These are phyloP conservation scores for Drosophila mayaguana DNA, from an alignment of 2,888 invertebrate genomes.

Conservation along the genomic window DNA sequence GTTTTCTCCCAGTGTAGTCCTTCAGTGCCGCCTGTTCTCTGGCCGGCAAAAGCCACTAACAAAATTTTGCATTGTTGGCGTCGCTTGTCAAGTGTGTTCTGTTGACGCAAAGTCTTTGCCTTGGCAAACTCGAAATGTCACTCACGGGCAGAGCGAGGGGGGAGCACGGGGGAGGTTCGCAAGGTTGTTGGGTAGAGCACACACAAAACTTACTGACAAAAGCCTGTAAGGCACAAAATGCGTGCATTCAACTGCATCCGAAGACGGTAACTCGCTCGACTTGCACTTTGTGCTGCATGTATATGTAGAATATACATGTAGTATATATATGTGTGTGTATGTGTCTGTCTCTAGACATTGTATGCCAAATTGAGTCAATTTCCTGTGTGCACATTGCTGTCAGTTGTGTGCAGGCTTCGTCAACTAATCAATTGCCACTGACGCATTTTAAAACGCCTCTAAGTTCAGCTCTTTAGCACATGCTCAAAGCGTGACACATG, in stretches of 20 bases:
- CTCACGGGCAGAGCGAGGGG: background rate
- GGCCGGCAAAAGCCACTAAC: slow-evolving; percentile 65
- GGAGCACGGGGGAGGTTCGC: background rate
- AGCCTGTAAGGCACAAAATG: slow-evolving; percentile 62
- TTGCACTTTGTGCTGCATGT: slow-evolving; percentile 19
- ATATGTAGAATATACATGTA: background rate
- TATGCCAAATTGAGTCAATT: slow-evolving; percentile 71
- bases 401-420: slow-evolving; percentile 44
- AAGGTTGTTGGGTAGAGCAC: background rate
- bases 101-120: slow-evolving; percentile 67
- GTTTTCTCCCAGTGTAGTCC: background rate
- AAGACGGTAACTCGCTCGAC: slow-evolving; percentile 24
- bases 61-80: slow-evolving; percentile 54
- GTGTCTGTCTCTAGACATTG: slow-evolving; percentile 33
- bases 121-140: slow-evolving; percentile 41
- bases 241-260: slow-evolving; percentile 69
- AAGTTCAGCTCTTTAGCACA: slow-evolving; percentile 33
- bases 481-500: background rate
- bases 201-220: slow-evolving; percentile 49
- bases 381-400: slow-evolving; percentile 48
- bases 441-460: slow-evolving; percentile 38
- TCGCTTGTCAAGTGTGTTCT: slow-evolving; percentile 63
- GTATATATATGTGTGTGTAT: background rate
- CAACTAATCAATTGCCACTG: slow-evolving; percentile 54
- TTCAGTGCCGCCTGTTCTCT: slow-evolving; percentile 18